Base-by-base conservation (phyloP, 2,888 invertebrate genomes). In the Rhamnusium bicolor region DNA sequence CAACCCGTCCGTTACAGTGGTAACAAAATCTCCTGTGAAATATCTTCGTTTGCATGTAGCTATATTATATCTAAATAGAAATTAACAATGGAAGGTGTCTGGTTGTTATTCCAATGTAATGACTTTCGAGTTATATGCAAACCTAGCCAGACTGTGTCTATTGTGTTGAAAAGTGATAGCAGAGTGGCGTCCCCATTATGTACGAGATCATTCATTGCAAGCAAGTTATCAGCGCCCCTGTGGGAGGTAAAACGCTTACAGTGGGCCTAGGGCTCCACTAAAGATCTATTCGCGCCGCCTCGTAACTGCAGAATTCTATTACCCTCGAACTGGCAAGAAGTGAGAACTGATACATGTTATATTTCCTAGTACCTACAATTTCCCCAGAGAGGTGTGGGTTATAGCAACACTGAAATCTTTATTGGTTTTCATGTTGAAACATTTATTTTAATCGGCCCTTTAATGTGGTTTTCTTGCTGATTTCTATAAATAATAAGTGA, bases 81-180 rank as follows among this genome's bases (percentile, higher is more conserved):
- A 40, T 61, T 61, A 46, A 61, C 61, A 61, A 61, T 61, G 46
- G 40, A 61, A 61, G 61, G 63, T 40, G 56, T 56, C 67, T 56
- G 56, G 40, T 21, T 67, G 46, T 56, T 56, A 73, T 73, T 73
- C 73, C 61, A 40, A 69, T 53, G 69, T 72, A 65, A 72, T 73
- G 65, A 69, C 65, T 53, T 63, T 56, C 60, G 51, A 61, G 73
- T 29, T 47, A 53, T 66, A 69, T 73, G 73, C 73, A 73, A 69
- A 69, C 65, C 66, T 51, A 21, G 66, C 49, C 56, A 47, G 68
- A 47, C 68, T 60, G 65, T 60, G 63, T 19, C 66, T 49, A 73
- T 73, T 73, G 73, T 73, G 73, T 18, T 24, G 60, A 18, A 60
- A 69, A 68, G 69, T 65, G 73, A 73, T 69, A 73, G 60, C 58